phyloP scores from a whole-genome alignment of 1,140 invertebrate genomes.

The Chymomyza costata region DNA sequence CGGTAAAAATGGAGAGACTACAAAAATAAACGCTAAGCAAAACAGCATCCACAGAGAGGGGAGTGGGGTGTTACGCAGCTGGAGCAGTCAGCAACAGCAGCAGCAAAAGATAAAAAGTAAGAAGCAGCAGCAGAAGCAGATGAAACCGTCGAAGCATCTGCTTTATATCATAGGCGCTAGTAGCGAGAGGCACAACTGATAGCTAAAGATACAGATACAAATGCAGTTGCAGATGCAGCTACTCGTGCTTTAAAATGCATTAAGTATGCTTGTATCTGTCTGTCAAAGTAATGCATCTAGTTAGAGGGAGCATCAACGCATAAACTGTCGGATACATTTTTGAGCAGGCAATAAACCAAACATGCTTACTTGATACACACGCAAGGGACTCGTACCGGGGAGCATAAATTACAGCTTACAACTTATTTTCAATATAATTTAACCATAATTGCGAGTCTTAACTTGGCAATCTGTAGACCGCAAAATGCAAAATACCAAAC shows the following conservation, averaged over 20 bases:
- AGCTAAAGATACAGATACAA: conserved; percentile 41
- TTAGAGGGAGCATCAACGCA: too few species aligned
- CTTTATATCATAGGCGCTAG: conserved; percentile 52
- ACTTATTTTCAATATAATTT: conserved; percentile 42
- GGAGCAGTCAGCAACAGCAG: conserved; percentile 30
- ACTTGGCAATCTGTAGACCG: too few species aligned
- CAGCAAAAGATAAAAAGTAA: conserved; percentile 19
- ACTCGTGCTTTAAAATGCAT: too few species aligned
- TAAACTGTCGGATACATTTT: too few species aligned
- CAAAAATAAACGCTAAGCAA: too few species aligned
- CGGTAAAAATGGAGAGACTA: too few species aligned
- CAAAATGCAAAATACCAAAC: conserved; percentile 11
- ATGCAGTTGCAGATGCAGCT: too few species aligned
- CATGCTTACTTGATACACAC: conserved; percentile 14
- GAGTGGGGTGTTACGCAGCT: conserved; percentile 1
- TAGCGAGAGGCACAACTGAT: conserved; percentile 25
- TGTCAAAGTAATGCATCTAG: conserved; percentile 23
- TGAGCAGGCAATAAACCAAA: conserved; percentile 14
- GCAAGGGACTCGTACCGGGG: not conserved
- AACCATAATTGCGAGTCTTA: conserved; percentile 32
- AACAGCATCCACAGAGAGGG: too few species aligned
- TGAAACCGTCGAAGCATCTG: conserved; percentile 43
- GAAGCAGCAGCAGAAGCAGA: conserved; percentile 1
- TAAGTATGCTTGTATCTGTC: conserved; percentile 59
- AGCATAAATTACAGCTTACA: conserved; percentile 24